Evolutionary conservation across 2,797 vertebrate species (phyloP), one percentile per base, ranked within the genome.

Genomic region (Naso thynnoides): DNA sequence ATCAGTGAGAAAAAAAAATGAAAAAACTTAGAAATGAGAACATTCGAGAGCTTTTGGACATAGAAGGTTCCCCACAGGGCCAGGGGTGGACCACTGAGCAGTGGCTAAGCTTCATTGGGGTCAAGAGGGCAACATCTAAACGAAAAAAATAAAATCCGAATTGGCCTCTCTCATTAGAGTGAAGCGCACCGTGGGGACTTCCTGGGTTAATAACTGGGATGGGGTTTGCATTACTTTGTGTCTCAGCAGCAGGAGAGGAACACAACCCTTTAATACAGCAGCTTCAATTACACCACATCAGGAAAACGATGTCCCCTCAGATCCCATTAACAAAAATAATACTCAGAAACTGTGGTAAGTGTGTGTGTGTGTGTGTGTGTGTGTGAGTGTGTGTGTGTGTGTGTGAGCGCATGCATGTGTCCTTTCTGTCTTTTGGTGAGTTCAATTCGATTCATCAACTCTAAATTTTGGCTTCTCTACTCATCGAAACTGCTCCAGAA

Each of bases 261-360:
- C 82, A 78, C 91, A 91, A 81, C 85, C 92, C 94, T 95, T 92
- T 94, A 95, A 94, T 94, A 94, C 84, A 91, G 84, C 82, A 75
- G 83, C 89, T 92, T 92, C 88, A 93, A 94, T 94, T 94, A 93
- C 88, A 93, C 91, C 84, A 87, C 89, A 89, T 93, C 91, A 92
- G 86, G 89, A 89, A 88, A 89, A 88, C 60, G 81, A 89, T 89
- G 89, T 90, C 82, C 87, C 75, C 86, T 89, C 89, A 91, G 90
- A 91, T 93, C 90, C 88, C 82, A 93, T 94, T 91, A 90, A 89
- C 84, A 85, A 88, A 86, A 89, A 89, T 75, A 79, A 87, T 88
- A 76, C 76, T 76, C 71, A 58, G 44, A 81, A 87, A 70, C 78
- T 70, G 49, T 70, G 47, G 44, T 58, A 41, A 29, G 53, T 36